phyloP scores from a whole-genome alignment of 2,113 vertebrate genomes.

The Xyliphius kryptos region DNA sequence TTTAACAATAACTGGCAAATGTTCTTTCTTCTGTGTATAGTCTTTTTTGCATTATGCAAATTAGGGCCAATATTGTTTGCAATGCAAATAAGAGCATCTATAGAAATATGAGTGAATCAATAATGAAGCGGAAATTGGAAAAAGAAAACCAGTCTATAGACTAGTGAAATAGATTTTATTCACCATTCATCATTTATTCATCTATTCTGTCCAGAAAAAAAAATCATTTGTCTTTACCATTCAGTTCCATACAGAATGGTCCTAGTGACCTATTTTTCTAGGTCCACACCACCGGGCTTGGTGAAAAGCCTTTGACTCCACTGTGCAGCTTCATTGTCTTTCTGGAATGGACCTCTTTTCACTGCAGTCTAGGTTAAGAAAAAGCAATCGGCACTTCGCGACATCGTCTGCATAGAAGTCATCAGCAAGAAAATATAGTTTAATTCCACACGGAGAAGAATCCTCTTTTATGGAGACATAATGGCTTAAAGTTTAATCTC shows the following conservation, averaged over 20 bases:
- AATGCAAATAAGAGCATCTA: too few relatives aligned
- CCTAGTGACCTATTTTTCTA: slow-evolving; percentile 59
- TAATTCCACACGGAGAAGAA: slow-evolving; percentile 44
- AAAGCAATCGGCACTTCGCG: slow-evolving; percentile 36
- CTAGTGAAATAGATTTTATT: slow-evolving; percentile 61
- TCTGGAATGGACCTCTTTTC: slow-evolving; percentile 47
- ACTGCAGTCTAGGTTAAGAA: slow-evolving; percentile 38
- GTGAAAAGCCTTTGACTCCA: slow-evolving; percentile 39
- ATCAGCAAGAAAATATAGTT: slow-evolving; percentile 43
- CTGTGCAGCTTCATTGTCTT: slow-evolving; percentile 51
- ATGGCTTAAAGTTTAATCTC: slow-evolving; percentile 57
- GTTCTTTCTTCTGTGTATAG: too few relatives aligned
- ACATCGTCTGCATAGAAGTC: slow-evolving; percentile 41
- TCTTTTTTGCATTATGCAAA: too few relatives aligned
- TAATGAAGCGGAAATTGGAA: too few relatives aligned
- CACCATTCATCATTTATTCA: too few relatives aligned
- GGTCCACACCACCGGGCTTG: slow-evolving; percentile 43
- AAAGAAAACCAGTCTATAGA: slow-evolving; percentile 35
- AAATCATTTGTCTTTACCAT: slow-evolving; percentile 55
- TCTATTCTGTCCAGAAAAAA: slow-evolving; percentile 39
- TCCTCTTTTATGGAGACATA: slow-evolving; percentile 52
- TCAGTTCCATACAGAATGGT: slow-evolving; percentile 43
- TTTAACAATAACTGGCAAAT: too few relatives aligned
- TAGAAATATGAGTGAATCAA: too few relatives aligned
- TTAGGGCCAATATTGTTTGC: too few relatives aligned